Base-by-base conservation (phyloP, 2,888 invertebrate species). In the Beris morrisii region DNA sequence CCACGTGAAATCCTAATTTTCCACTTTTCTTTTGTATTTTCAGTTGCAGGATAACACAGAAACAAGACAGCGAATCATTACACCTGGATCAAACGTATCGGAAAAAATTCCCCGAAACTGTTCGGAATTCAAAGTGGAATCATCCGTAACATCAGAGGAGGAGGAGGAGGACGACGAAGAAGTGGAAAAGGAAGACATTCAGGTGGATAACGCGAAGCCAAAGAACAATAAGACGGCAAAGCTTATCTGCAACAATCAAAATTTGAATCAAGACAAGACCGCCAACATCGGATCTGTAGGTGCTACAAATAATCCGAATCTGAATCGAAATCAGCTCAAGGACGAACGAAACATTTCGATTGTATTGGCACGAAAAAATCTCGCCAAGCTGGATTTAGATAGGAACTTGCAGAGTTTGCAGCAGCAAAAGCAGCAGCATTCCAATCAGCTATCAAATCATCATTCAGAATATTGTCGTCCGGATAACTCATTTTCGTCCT, bases 361-460 rank as follows among this genome's bases (percentile, higher is more conserved):
- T 30, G 57, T 22, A 58, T 43, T 38, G 44, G 32, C 58, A 44
- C 65, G 68, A 32, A 57, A 68, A 65, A 71, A 71, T 68, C 67
- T 70, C 54, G 66, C 64, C 68, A 71, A 72, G 67, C 69, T 71
- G 70, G 72, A 71, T 69, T 64, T 71, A 54, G 69, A 68, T 30
- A 67, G 64, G 55, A 70, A 64, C 53, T 46, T 63, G 43, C 31
- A 13, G 13, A 32, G 30, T 45, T 28, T 30, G 22, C 11, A 28
- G n/a, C 52, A 61, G 7, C 43, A 50, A 13, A 48, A 48, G 7
- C 50, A 57, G 31, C 48, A 65, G 15, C 48, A 65, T 12, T 30
- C 30, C n/a, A 5, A 32, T 38, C 48, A 61, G 15, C 22, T 1
- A 46, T 15, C 31, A 28, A 28, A 30, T n/a, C 31, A 44, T 54